Evolutionary conservation across 2,888 invertebrate species (phyloP), one percentile per base, ranked within the genome.

Genomic region (Eupeodes latifasciatus): DNA sequence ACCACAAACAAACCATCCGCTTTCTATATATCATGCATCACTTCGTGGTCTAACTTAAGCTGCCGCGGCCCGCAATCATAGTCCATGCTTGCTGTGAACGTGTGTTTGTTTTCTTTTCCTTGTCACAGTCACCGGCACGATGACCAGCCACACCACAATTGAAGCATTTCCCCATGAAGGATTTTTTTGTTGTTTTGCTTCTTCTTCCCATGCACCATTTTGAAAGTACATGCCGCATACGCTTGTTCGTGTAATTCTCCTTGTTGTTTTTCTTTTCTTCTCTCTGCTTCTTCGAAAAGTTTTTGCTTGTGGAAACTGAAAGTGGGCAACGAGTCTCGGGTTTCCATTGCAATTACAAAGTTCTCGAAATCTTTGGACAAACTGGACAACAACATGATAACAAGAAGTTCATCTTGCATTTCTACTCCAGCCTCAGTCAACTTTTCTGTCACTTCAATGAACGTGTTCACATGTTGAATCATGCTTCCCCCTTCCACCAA

Each of bases 1-100:
- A 71, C 36, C 19, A 69, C 62, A 69, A 76, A 76, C 27, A 69
- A 71, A 49, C 55, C 69, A 19, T 81, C 53, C 49, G 11, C 74
- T 67, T 86, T 89, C 87, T 16, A 87, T 55, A 34, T 85, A 89
- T 85, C 87, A 90, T 36, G 62, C 76, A 75, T 51, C 75, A n/a
- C 27, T 59, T 66, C 53, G 62, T 51, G 55, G 55, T 11, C 34
- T 77, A 0, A 6, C 61, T 51, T 80, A 69, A 62, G 78, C 40
- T 40, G 40, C 40, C 76, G 89, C 81, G 49, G n/a, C n/a, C n/a
- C n/a, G n/a, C n/a, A n/a, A 72, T 44, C 72, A 89, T 76, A 49
- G 82, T 76, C 47, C 82, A 64, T 64, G 76, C 85, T 76, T 79
- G 79, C 40, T 89, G 76, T 79, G 76, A 69, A 44, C 71, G 66